These are phyloP conservation scores for Panagrolaimus sp. DNA, from an alignment of 1,140 invertebrate genomes.

Conservation along the genomic window DNA sequence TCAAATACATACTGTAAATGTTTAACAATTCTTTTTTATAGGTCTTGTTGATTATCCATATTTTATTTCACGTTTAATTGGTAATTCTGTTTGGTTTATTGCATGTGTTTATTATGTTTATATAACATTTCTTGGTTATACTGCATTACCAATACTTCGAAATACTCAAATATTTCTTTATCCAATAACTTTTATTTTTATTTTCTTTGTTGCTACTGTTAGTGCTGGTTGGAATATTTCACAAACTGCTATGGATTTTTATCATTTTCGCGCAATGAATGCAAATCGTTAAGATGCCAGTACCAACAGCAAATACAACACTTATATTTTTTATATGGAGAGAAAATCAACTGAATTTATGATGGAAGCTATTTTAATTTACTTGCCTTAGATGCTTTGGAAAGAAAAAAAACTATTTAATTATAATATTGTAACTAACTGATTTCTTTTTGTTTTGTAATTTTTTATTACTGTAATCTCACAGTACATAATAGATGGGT, in stretches of 20 bases:
- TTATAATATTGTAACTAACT: too few species aligned
- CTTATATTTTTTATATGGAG: too few species aligned
- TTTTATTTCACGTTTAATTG: slow-evolving; percentile 71
- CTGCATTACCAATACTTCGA: slow-evolving; percentile 80
- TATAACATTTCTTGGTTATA: slow-evolving; percentile 95
- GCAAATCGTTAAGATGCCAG: not conserved
- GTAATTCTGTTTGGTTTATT: slow-evolving; percentile 88
- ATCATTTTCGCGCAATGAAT: slow-evolving; percentile 62
- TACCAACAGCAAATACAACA: too few species aligned
- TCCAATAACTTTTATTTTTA: slow-evolving; percentile 72
- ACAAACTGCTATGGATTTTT: slow-evolving; percentile 72
- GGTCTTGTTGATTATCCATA: slow-evolving; percentile 47
- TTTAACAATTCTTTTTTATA: not conserved
- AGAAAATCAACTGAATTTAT: too few species aligned
- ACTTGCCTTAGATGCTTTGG: too few species aligned
- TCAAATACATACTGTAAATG: too few species aligned
- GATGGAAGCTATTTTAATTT: too few species aligned
- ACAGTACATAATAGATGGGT: not conserved
- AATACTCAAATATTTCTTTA: slow-evolving; percentile 80
- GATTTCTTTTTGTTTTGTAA: too few species aligned
- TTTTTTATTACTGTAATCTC: too few species aligned
- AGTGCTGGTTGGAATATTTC: slow-evolving; percentile 66
- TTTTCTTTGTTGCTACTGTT: slow-evolving; percentile 76
- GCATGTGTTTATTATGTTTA: slow-evolving; percentile 87
- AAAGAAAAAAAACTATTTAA: too few species aligned